Base-by-base conservation (phyloP, 2,797 vertebrate genomes). In the Anguilla obscura region DNA sequence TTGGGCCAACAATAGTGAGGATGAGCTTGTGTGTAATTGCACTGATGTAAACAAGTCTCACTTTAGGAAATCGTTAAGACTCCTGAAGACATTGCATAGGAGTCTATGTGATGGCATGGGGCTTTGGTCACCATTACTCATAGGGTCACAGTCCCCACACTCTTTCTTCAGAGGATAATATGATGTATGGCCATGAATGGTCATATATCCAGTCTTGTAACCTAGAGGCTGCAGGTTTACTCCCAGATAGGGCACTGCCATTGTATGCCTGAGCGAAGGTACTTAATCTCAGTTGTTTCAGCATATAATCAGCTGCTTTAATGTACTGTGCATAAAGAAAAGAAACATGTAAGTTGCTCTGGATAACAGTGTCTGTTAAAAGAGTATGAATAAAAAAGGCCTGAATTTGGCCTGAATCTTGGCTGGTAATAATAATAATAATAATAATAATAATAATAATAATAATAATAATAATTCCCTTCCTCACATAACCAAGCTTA, bases 101-200 rank as follows among this genome's bases (percentile, higher is more conserved):
- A n/a, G 27, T 48, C 54, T 52, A 3, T n/a, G 10, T 80, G 16
- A 50, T 54, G 48, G 71, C 14, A 10, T 3, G 36, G 12, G 14
- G 24, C 10, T 24, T 60, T 85, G 87, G 69, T 60, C 50, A 86
- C 87, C 16, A 36, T 63, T 30, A 58, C 56, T 56, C 63, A 56
- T 16, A 54, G 71, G 40, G 85, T 54, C 63, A 27, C 18, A 24
- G 16, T 80, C 40, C 33, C 14, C 14, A 5, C 84, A 80, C 54
- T 80, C 85, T 86, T 50, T 79, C 36, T 9, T 40, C 9, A 71
- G 69, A 10, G 69, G 7, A 18, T 63, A 63, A 63, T 63, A 63
- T 18, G 60, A 63, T 63, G 60, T 63, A 21, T 1, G 4, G 58
- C 18, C 18, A 63, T 63, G 60, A 63, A 63, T 24, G 60, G 60